Percentiles rank a stretch among this genome's conserved stretches.
These are phyloP conservation scores for Camponotus vicinus DNA, from an alignment of 1,140 invertebrate species.

Conservation along the genomic window DNA sequence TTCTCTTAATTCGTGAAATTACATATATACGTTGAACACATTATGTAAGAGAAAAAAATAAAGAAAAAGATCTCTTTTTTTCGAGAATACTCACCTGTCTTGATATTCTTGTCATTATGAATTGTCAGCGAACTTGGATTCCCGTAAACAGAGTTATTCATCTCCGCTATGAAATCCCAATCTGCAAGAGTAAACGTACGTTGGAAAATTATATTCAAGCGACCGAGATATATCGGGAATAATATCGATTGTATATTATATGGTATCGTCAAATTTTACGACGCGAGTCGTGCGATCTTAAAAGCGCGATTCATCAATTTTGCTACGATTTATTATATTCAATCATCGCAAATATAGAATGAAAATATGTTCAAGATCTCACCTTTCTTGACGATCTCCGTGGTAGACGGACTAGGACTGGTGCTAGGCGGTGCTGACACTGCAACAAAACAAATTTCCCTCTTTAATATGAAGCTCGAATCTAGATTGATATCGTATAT, in stretches of 20 bases:
- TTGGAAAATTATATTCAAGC: conserved; percentile 36
- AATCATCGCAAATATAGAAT: neutral
- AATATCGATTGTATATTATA: conserved; percentile 25
- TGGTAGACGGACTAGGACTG: conserved; percentile 87
- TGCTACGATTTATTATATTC: neutral
- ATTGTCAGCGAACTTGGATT: conserved; percentile 88
- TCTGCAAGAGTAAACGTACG: conserved; percentile 74
- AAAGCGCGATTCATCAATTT: neutral
- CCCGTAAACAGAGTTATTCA: conserved; percentile 88
- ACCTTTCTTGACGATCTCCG: conserved; percentile 86
- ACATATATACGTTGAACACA: neutral
- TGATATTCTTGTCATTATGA: conserved; percentile 85
- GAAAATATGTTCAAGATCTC: conserved; percentile 66
- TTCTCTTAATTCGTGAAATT: conserved; percentile 22
- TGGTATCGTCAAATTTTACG: neutral
- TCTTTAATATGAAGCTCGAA: conserved; percentile 75
- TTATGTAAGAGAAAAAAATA: neutral
- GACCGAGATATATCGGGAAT: neutral
- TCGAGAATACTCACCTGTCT: conserved; percentile 61
- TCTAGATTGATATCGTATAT: neutral
- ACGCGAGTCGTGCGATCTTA: neutral
- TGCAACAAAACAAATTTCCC: conserved; percentile 82
- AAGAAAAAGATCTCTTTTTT: neutral
- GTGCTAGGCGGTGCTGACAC: conserved; percentile 87
- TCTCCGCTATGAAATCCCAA: conserved; percentile 84